Base-by-base conservation (phyloP, 2,888 invertebrate species). In the Cosmopolites sordidus region DNA sequence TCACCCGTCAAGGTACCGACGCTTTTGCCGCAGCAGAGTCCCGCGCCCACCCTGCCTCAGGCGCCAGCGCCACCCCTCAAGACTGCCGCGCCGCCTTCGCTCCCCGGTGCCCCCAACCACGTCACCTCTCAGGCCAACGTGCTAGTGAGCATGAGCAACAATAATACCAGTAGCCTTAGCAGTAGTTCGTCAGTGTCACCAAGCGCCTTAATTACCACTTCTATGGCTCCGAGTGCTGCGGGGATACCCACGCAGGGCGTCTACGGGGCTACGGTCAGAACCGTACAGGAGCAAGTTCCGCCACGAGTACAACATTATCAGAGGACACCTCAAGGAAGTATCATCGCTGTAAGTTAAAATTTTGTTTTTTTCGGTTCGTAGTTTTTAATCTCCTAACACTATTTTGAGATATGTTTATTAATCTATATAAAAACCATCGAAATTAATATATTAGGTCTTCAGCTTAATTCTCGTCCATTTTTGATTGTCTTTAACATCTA, bases 171-270 rank as follows among this genome's bases (percentile, higher is more conserved):
- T 54, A 54, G 14, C 37, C 48, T 54, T 51, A 55, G 51, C 57
- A 63, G 63, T 61, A 62, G 62, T 43, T 27, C 45, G 16, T 42
- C 44, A 40, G 43, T 47, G 48, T 60, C 62, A 64, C 62, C 67
- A 68, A 69, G 68, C 69, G 69, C 68, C 69, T 69, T 56, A 33
- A 57, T 46, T 48, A 44, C 17, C 11, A 46, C 16, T 41, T 17
- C 41, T 1, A 12, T 43, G 5, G 33, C 33, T 33, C 11, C 33
- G 33, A 33, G 33, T 12, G 12, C 11, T 33, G 12, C 11, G n/a
- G 33, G 5, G 11, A 3, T 12, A 3, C 5, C 5, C 4, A 3
- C 11, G 33, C 33, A 33, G n/a, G 33, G 3, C n/a, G n/a, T 33
- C 11, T 11, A 12, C 4, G 33, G 33, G 33, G 3, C 12, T n/a